These are phyloP conservation scores for Zapornia atra DNA, from an alignment of 2,113 vertebrate genomes.

Conservation along the genomic window DNA sequence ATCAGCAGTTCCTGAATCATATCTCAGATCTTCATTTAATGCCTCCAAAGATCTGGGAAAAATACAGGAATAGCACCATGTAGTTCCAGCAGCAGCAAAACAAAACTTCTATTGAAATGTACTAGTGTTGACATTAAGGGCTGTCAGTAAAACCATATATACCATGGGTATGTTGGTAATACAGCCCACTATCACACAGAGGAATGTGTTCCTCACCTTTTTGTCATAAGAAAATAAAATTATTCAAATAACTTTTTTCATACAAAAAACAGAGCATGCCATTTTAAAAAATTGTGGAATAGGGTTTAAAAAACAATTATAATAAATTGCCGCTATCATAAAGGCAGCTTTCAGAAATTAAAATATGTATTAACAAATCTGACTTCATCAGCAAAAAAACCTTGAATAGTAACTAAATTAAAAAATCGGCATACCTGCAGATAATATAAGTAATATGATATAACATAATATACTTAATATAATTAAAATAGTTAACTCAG, in stretches of 20 bases:
- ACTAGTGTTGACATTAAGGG: background rate
- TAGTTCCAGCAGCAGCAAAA: background rate
- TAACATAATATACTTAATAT: too few relatives aligned
- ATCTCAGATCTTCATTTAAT: background rate
- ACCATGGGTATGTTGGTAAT: background rate
- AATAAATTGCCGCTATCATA: background rate
- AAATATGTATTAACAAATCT: background rate
- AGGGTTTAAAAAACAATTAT: background rate
- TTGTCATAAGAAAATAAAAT: background rate
- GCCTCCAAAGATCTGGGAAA: background rate
- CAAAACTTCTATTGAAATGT: background rate
- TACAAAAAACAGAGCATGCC: rapidly evolving
- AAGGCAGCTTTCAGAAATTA: background rate
- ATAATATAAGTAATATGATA: background rate
- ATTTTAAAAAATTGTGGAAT: background rate
- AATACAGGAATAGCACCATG: background rate
- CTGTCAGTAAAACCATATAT: background rate
- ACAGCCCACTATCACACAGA: background rate
- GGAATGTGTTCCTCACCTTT: background rate
- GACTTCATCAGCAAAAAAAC: background rate
- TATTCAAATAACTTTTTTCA: background rate
- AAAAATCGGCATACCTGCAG: background rate
- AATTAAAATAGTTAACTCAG: background rate
- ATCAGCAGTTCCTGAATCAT: background rate
- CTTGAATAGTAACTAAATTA: background rate